Base-by-base conservation (phyloP, 2,113 vertebrate genomes). In the Mobula birostris region DNA sequence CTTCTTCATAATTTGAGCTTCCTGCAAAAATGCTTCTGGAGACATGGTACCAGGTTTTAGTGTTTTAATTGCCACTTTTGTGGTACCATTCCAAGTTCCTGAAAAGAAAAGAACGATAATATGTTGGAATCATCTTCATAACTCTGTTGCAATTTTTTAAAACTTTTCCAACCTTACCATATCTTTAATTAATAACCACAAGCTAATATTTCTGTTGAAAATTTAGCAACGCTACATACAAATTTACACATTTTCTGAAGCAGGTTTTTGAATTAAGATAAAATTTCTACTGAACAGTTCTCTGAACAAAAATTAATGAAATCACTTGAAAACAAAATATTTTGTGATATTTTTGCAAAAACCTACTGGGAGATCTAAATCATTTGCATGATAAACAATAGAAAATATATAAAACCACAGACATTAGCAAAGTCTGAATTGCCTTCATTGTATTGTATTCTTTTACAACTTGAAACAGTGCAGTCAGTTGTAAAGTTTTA, bases 1-100 rank as follows among this genome's bases (percentile, higher is more conserved):
- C 91, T 98, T 99, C 96, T 99, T 99, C 98, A 99, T 99, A 96
- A 99, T 99, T 96, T 99, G 98, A 90, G 98, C 98, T 96, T 99
- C 98, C 94, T 99, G 98, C 94, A 99, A 96, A 96, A 99, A 99
- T 93, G 98, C 98, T 96, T 99, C 98, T 12, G 98, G 98, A 95
- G 98, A 99, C 98, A 99, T 99, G 95, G 98, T 99, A 94, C 98
- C 98, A 87, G 98, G 97, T 94, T 99, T 99, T 94, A 99, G 96
- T 79, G 98, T 99, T 97, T 99, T 99, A 95, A 99, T 98, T 1
- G 98, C 98, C 96, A 99, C 98, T 96, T 99, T 99, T 24, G 98
- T 99, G 94, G 98, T 99, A 96, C 98, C 98, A 94, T 98, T 99
- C 98, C 98, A 99, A 0, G 98, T 99, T 96, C 98, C 98, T 99